A percentile compares a stretch with the other conserved stretches of the same genome.
Evolutionary conservation across 2,113 vertebrate genomes (phyloP).

Genomic region (Baryphthengus martii): DNA sequence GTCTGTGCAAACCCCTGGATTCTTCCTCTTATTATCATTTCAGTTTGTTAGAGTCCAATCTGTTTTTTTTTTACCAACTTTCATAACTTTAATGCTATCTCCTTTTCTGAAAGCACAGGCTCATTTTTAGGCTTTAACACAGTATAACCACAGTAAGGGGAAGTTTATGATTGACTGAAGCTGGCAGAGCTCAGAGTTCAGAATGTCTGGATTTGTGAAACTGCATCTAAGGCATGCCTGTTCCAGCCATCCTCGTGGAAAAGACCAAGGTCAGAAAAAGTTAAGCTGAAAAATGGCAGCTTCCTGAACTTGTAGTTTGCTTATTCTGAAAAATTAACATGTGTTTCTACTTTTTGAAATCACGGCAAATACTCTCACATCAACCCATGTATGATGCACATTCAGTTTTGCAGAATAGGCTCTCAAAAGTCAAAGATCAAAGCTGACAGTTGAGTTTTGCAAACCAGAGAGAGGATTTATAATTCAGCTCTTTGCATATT

Average conservation of each 20-base stretch:
- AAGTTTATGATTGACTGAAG: not conserved
- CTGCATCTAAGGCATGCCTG: not conserved
- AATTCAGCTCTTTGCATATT: slow-evolving; percentile 2
- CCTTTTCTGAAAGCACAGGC: not conserved
- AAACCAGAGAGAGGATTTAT: not conserved
- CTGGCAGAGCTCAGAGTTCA: slow-evolving; percentile 12
- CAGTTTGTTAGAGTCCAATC: not conserved
- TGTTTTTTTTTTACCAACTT: not conserved
- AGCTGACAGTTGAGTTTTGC: slow-evolving; percentile 17
- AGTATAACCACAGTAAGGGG: not conserved
- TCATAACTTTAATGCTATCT: not conserved
- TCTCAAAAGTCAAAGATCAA: slow-evolving; percentile 40
- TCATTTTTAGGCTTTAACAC: not conserved
- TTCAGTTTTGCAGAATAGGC: not conserved
- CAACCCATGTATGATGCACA: not conserved
- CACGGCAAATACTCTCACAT: not conserved
- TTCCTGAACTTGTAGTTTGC: not conserved
- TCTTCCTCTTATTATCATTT: not conserved
- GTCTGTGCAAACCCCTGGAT: not conserved
- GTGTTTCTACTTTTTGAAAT: not conserved
- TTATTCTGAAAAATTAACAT: not conserved
- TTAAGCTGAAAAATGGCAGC: not conserved
- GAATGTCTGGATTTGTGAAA: not conserved
- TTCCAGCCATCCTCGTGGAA: not conserved
- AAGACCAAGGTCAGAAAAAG: not conserved